Base-by-base conservation (phyloP, 2,113 vertebrate species). In the Eira barbara region DNA sequence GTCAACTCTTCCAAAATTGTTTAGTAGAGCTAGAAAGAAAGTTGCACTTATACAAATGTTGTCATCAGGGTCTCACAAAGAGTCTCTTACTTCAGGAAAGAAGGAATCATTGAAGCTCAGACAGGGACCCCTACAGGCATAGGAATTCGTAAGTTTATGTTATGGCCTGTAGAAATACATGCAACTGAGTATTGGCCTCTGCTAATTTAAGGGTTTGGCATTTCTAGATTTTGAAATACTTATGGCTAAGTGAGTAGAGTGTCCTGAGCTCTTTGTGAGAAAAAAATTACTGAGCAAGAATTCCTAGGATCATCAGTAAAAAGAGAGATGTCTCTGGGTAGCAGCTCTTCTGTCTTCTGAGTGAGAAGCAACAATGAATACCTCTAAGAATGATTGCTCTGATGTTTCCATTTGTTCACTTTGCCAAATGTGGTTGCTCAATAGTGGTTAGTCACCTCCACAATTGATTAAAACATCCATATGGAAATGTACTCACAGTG, bases 221-320 rank as follows among this genome's bases (percentile, higher is more conserved):
- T 93, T 76, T 96, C 15, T 74, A 79, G 65, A 95, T 55, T 95
- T 85, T 76, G 55, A 67, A 89, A 80, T 84, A 59, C 29, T 63
- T 61, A 59, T 29, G 4, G 12, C 7, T 94, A 90, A 85, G 39
- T 87, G 39, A 90, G 31, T 6, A 65, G 52, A 39, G 27, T 14
- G 31, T 9, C 15, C 42, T 42, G 82, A 82, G 27, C 31, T 91
- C 67, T 91, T 90, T 47, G 14, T 63, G 39, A 39, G 36, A 49
- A 92, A 82, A 61, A 91, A 85, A 67, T 27, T 29, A 23, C 71
- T 86, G 31, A 95, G 69, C 74, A 89, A 74, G 86, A 91, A 76
- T 95, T 92, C n/a, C 23, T 63, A 71, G 82, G 91, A 71, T 67
- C 63, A 52, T 71, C 65, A 91, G 47, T 39, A 89, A 78, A 94